A percentile compares a stretch with the other conserved stretches of the same genome.
Conservation (phyloP, 2,113 vertebrate genomes). For the Silurus glanis region DNA sequence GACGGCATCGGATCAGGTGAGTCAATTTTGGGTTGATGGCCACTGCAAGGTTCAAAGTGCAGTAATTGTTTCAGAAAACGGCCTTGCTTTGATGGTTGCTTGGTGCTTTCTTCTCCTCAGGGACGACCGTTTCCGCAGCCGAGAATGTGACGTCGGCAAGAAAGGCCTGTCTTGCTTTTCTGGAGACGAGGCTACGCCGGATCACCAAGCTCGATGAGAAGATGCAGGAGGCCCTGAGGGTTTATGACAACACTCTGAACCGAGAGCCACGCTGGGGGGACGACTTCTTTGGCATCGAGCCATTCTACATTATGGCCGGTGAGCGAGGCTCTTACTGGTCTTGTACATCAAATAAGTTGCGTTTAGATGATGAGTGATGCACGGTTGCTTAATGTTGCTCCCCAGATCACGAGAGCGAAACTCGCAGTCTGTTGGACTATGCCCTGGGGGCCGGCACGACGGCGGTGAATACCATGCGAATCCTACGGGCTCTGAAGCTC, state of each 20-base stretch:
- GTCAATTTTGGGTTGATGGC: too few species aligned
- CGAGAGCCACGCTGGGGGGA: conserved; percentile 81
- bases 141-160: conserved; percentile 75
- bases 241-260: conserved; percentile 79
- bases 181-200: conserved; percentile 76
- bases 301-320: conserved; percentile 92
- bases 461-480: conserved; percentile 88
- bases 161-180: conserved; percentile 80
- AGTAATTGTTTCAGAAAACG: background rate
- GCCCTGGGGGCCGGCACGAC: conserved; percentile 89
- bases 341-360: background rate
- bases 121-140: conserved; percentile 80
- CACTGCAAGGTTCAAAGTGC: background rate
- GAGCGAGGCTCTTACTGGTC: conserved; percentile 22
- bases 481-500: conserved; percentile 88
- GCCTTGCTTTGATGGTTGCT: background rate
- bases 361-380: background rate
- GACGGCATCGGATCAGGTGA: conserved; percentile 94
- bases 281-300: conserved; percentile 85
- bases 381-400: background rate
- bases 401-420: conserved; percentile 77
- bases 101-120: conserved; percentile 62
- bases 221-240: conserved; percentile 78
- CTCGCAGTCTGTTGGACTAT: conserved; percentile 76
- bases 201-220: conserved; percentile 75